Evolutionary conservation across 2,797 vertebrate species (phyloP).

Genomic region (Melanotaenia nigrans): DNA sequence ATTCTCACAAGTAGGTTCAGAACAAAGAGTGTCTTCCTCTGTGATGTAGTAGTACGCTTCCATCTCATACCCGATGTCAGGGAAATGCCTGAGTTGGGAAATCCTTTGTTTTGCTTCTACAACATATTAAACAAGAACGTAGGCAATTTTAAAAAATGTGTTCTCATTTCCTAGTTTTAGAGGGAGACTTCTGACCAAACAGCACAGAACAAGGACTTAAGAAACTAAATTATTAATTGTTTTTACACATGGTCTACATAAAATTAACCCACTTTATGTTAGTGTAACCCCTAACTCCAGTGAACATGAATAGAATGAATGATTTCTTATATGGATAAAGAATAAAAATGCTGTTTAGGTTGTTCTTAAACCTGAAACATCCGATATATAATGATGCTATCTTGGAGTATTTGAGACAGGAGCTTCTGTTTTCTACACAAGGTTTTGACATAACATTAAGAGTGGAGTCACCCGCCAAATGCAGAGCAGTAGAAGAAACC

Average conservation of each 20-base stretch:
- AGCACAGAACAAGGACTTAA: not conserved
- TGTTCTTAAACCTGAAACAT: constrained; percentile 23
- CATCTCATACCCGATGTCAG: constrained; percentile 72
- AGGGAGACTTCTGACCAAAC: not conserved
- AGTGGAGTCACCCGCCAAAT: constrained; percentile 45
- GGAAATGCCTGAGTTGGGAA: constrained; percentile 68
- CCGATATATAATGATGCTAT: constrained; percentile 59
- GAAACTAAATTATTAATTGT: constrained; percentile 10
- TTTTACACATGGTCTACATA: constrained; percentile 12
- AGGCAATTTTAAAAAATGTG: not conserved
- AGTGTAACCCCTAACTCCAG: not conserved
- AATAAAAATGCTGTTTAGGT: constrained; percentile 17
- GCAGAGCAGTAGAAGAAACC: constrained; percentile 39
- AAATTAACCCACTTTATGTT: constrained; percentile 17
- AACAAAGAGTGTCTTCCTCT: constrained; percentile 80
- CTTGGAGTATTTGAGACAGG: constrained; percentile 57
- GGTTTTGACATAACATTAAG: constrained; percentile 68
- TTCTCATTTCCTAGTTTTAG: not conserved
- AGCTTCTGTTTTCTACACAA: constrained; percentile 58
- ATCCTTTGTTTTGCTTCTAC: constrained; percentile 77
- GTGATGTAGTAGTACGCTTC: constrained; percentile 74
- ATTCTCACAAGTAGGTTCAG: constrained; percentile 76
- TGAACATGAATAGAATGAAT: constrained; percentile 23
- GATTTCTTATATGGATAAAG: constrained; percentile 12
- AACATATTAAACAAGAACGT: constrained; percentile 47